Base-by-base conservation (phyloP, 2,888 invertebrate genomes). In the Trachelus troglodyta region DNA sequence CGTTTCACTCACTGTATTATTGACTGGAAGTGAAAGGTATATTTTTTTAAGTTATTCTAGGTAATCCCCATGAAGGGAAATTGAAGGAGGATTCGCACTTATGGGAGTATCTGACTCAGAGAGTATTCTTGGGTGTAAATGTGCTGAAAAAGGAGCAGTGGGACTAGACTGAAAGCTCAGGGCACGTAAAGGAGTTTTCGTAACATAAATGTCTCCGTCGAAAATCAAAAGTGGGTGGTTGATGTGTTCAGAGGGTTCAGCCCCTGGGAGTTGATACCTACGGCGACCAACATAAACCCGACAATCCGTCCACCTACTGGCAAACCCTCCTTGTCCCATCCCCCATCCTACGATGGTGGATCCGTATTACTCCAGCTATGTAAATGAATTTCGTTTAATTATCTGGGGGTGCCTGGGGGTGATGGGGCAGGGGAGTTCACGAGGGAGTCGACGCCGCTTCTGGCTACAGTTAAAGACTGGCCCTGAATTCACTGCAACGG, bases 311-410 rank as follows among this genome's bases (percentile, higher is more conserved):
- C 76, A 35, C 69, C 77, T 79, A 76, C 77, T 40, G 80, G 77
- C 37, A 77, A 68, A 30, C 73, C 71, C 73, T 75, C 75, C 75
- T 77, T 76, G 79, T 76, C 37, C 69, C 35, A 33, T 69, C 69
- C 77, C 37, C 78, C 77, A 33, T 30, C 69, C 69, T 69, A 12
- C 33, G 6, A 30, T 1, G 56, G 80, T 77, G 79, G 81, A 83
- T 83, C 85, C 85, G 89, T 89, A 90, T 90, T 90, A 90, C 90
- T 87, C 83, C 83, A 89, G 90, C 90, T 90, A 90, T 90, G 90
- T 90, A 90, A 90, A 90, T 90, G 90, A 90, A 90, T 90, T 90
- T 90, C 90, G 90, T 90, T 90, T 90, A 90, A 90, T 90, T 90
- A 90, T 90, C 89, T 81, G 84, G 73, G 79, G 69, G 74, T 33